Base-by-base conservation (phyloP, 1,140 invertebrate genomes). In the Polyergus mexicanus region DNA sequence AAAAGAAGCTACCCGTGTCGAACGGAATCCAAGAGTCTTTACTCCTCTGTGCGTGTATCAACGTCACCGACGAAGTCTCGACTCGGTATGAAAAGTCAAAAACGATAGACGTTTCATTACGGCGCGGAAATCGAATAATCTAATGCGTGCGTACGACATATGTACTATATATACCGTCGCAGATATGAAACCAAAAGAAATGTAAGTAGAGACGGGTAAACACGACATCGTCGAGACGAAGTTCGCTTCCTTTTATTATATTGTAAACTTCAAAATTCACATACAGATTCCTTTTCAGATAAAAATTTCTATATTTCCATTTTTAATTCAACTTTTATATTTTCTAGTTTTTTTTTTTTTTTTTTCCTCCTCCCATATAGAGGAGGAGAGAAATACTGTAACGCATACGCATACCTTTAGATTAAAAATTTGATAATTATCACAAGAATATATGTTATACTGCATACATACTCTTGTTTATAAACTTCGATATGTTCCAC, bases 81-180 rank as follows among this genome's bases (percentile, higher is more conserved):
- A 32, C n/a, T n/a, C 16, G 4, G 13, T 54, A 81, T 25, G 41
- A 54, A 80, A 32, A 25, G n/a, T 66, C 51, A 54, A n/a, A 22
- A 72, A 22, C 16, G 35, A 22, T n/a, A 32, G 25, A 32, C 35
- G 51, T 56, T 54, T 58, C 78, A 66, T 86, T 74, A 86, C 38
- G 47, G 35, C 32, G 16, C 22, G 38, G 38, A 86, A 84, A 84
- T 86, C 58, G 47, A 19, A 71, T 68, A 62, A 66, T 35, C 38
- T 11, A 8, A 8, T 51, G 69, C 54, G 72, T 68, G n/a, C 2
- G 7, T 16, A 35, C n/a, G 8, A 58, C 3, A 58, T 4, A 58
- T 51, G 1, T 19, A n/a, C n/a, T n/a, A 19, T 6, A 4, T 51
- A 60, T 60, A 11, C 10, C 3, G 4, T 68, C 10, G 54, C 19